Percentiles rank a stretch among this genome's conserved stretches.
These are phyloP conservation scores for Lobophora halterata DNA, from an alignment of 2,888 invertebrate species.

Conservation along the genomic window DNA sequence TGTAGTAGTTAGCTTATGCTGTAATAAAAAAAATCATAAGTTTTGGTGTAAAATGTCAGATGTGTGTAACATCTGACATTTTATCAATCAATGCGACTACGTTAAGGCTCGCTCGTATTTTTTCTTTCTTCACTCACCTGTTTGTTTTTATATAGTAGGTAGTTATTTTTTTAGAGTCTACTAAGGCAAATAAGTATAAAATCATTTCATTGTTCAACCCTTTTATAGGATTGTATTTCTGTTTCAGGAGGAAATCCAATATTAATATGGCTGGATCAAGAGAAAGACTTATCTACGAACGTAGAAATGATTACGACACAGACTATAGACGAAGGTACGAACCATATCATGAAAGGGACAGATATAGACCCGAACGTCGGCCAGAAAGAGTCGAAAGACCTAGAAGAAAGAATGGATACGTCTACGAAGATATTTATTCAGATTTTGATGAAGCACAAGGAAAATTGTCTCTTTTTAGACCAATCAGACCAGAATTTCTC, in stretches of 20 bases:
- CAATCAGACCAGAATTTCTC: constrained; percentile 73
- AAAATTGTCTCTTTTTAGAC: constrained; percentile 67
- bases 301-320: constrained; percentile 56
- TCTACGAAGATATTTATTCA: constrained; percentile 76
- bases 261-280: constrained; percentile 69
- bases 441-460: constrained; percentile 76
- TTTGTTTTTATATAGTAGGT: no score
- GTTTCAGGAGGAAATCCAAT: constrained; percentile 57
- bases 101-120: no score
- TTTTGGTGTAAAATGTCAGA: no score
- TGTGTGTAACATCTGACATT: no score
- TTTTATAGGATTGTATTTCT: constrained; percentile 47
- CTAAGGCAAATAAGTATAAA: no score
- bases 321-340: constrained; percentile 52
- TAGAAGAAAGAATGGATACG: constrained; percentile 68
- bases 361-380: no score
- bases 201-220: neutral
- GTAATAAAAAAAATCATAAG: no score
- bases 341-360: constrained; percentile 44
- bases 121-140: no score
- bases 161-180: no score
- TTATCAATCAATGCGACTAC: no score
- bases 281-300: constrained; percentile 66
- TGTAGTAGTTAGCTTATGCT: no score
- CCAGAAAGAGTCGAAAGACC: no score